Evolutionary conservation across 1,140 invertebrate genomes (phyloP), one percentile per base, ranked within the genome.

Genomic region (Chlorops oryzae): DNA sequence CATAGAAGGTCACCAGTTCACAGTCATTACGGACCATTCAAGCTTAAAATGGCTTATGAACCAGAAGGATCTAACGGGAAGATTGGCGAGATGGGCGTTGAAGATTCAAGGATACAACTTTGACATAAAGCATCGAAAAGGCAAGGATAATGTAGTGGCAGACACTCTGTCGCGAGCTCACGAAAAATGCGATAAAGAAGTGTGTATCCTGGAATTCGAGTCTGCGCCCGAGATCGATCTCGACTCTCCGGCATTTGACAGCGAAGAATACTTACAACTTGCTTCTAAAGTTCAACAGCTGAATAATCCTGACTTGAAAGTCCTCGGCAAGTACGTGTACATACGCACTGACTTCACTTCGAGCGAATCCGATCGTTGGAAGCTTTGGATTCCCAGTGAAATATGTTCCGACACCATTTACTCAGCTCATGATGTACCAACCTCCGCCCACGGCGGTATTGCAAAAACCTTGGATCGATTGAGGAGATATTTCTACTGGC

Each of bases 1-100:
- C 56, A 28, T 76, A 22, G 61, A 72, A 25, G 64, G 61, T 4
- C 65, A 18, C 5, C 51, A 68, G 5, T 75, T 77, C 47, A 61
- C 20, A 2, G 65, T 78, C 0, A 52, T 73, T 15, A 62, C 60
- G 1, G 55, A 62, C 28, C 61, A 63, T 50, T 15, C 44, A 2
- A 52, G 50, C 10, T 25, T 63, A n/a, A 51, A 54, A 37, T 61
- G 59, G 59, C 57, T 63, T 15, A 46, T 61, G 25, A 54, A 73
- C 2, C 51, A 64, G 28, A 74, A 70, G 1, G 73, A 78, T 44
- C 65, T 35, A 38, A 54, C 23, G 10, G 43, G 43, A 17, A 15
- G 43, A 32, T 23, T 48, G 17, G 47, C 34, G n/a, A 23, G 38
- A 21, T 41, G 38, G 39, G 24, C 18, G 6, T 42, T 28, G 13